Base-by-base conservation (phyloP, 2,113 vertebrate genomes). In the Lampris megalopsis region DNA sequence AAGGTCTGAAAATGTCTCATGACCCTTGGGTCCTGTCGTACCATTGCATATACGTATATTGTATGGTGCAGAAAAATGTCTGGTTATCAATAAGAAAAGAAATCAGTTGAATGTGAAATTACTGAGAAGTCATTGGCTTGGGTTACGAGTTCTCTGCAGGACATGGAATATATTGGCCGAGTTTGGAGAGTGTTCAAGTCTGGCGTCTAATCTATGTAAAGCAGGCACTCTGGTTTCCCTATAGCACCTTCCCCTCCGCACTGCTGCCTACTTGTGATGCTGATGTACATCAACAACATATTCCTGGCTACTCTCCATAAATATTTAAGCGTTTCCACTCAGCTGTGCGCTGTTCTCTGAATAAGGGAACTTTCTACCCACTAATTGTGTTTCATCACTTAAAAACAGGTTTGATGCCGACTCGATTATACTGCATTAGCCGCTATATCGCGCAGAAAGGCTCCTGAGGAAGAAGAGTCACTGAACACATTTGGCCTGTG, bases 391-490 rank as follows among this genome's bases (percentile, higher is more conserved):
- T 86, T 86, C 90, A 88, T 74, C 50, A 60, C 54, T 75, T 56
- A 35, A 58, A 88, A 85, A 11, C 72, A 78, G 89, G 86, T 52
- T 68, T 75, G 42, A 73, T 50, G 67, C 43, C 41, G 66, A 79
- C 67, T 83, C 91, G 89, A 89, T 91, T 88, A 88, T 85, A 76
- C 71, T 66, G 35, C 81, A 88, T 93, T 91, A 91, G 69, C 90
- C 79, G 72, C 86, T 82, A 82, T 89, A 79, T 83, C 84, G 84
- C 59, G 87, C 68, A 61, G 80, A 90, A 91, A 91, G 87, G 72
- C 78, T 68, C 84, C 85, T 75, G 85, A 59, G 82, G 80, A 80
- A 85, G 84, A 73, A 82, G 77, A 92, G 75, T 90, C 88, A 79
- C 80, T 90, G 87, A 85, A 88, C 89, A 88, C 76, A 88, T 90